These are phyloP conservation scores for Pitta sordida DNA, from an alignment of 2,113 vertebrate genomes.

Conservation along the genomic window DNA sequence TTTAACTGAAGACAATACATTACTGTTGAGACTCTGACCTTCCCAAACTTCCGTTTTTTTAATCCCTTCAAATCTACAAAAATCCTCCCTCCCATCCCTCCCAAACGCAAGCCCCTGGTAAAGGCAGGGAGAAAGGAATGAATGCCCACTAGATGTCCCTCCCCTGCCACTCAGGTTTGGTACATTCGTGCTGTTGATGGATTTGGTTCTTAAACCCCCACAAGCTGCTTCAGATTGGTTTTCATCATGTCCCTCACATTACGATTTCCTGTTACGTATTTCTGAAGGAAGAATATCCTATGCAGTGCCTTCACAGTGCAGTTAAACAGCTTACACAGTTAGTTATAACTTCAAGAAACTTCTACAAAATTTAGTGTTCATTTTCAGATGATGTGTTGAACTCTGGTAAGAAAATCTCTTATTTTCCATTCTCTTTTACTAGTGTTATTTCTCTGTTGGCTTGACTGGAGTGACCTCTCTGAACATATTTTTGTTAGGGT, in stretches of 20 bases:
- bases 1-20: background rate
- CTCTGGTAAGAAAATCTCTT: background rate
- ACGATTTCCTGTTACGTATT: background rate
- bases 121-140: background rate
- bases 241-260: background rate
- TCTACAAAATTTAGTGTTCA: background rate
- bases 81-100: background rate
- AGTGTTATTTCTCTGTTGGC: background rate
- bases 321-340: background rate
- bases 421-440: background rate
- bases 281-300: background rate
- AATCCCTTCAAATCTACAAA: background rate
- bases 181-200: background rate
- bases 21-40: background rate
- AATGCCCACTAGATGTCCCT: constrained; percentile 1
- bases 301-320: background rate
- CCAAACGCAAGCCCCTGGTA: background rate
- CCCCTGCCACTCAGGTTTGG: background rate
- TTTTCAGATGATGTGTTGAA: background rate
- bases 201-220: background rate
- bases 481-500: background rate
- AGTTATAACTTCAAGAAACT: background rate
- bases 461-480: background rate
- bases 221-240: background rate
- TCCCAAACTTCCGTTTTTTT: background rate